A percentile compares a stretch with the other conserved stretches of the same genome.
These are phyloP conservation scores for Cephus rjabovi DNA, from an alignment of 2,888 invertebrate genomes.

Conservation along the genomic window DNA sequence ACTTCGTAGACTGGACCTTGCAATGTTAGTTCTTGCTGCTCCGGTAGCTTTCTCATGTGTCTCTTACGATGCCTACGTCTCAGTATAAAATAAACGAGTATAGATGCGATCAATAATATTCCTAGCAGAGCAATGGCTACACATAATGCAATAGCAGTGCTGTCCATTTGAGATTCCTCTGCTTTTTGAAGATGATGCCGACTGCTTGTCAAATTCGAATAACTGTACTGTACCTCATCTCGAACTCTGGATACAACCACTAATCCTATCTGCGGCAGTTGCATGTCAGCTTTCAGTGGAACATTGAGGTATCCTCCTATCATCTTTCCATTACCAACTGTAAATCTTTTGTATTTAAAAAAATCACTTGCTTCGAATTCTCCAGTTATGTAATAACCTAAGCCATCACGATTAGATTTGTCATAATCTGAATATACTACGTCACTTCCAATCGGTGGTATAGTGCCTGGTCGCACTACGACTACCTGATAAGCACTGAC, in stretches of 20 bases:
- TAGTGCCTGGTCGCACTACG: conserved; percentile 75
- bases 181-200: conserved; percentile 1
- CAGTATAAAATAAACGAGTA: conserved; percentile 74
- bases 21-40: conserved; percentile 77
- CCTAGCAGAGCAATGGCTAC: conserved; percentile 80
- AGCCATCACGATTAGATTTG: conserved; percentile 75
- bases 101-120: conserved; percentile 73
- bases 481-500: conserved; percentile 80
- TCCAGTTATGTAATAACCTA: conserved; percentile 86
- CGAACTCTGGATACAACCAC: conserved; percentile 69
- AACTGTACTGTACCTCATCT: conserved; percentile 53
- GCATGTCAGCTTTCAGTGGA: conserved; percentile 72
- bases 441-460: conserved; percentile 74
- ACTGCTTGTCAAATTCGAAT: conserved; percentile 51
- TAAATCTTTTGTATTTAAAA: conserved; percentile 72
- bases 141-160: conserved; percentile 65
- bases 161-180: conserved; percentile 22
- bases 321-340: conserved; percentile 79
- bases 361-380: conserved; percentile 76
- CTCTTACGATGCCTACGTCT: conserved; percentile 64
- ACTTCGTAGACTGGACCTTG: conserved; percentile 85
- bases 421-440: conserved; percentile 70
- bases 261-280: conserved; percentile 49
- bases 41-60: conserved; percentile 69
- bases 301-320: conserved; percentile 85